phyloP scores from a whole-genome alignment of 2,113 vertebrate genomes.

The Oncorhynchus masou region DNA sequence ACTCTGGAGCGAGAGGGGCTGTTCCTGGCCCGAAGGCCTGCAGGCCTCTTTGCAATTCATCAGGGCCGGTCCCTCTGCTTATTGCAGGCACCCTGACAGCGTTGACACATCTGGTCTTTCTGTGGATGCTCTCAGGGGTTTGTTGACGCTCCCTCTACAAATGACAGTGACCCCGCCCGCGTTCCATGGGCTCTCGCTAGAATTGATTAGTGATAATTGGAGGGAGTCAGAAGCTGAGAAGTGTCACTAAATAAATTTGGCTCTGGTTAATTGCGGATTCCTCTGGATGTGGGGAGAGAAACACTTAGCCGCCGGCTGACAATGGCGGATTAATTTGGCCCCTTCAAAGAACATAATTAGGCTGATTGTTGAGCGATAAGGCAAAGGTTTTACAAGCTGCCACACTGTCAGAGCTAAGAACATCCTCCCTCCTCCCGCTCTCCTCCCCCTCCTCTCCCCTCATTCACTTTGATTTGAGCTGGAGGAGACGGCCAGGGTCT shows the following conservation, averaged over 20 bases:
- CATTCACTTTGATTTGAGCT: constrained; percentile 13
- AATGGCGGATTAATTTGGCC: constrained; percentile 86
- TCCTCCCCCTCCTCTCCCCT: not conserved
- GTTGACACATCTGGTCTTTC: constrained; percentile 61
- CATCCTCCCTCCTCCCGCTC: constrained; percentile 39
- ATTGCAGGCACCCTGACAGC: not conserved
- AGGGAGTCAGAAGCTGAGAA: constrained; percentile 78
- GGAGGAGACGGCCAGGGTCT: not conserved
- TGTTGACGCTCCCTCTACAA: constrained; percentile 52
- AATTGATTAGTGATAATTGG: constrained; percentile 85
- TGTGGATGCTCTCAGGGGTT: constrained; percentile 50
- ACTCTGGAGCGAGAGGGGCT: constrained; percentile 11
- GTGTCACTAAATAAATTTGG: constrained; percentile 86
- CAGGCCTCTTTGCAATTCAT: constrained; percentile 27
- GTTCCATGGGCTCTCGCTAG: constrained; percentile 64
- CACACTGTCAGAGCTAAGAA: constrained; percentile 64
- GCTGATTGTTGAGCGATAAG: constrained; percentile 84
- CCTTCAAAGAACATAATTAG: constrained; percentile 87
- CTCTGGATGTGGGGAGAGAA: constrained; percentile 75
- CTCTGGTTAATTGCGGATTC: constrained; percentile 84
- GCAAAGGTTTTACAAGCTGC: constrained; percentile 77
- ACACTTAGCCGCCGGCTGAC: constrained; percentile 84
- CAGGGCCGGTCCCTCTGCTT: constrained; percentile 26
- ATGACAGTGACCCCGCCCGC: constrained; percentile 61
- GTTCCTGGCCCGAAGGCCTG: not conserved